A percentile compares a stretch with the other conserved stretches of the same genome.
These are phyloP conservation scores for Synanthedon vespiformis DNA, from an alignment of 2,888 invertebrate species.

Conservation along the genomic window DNA sequence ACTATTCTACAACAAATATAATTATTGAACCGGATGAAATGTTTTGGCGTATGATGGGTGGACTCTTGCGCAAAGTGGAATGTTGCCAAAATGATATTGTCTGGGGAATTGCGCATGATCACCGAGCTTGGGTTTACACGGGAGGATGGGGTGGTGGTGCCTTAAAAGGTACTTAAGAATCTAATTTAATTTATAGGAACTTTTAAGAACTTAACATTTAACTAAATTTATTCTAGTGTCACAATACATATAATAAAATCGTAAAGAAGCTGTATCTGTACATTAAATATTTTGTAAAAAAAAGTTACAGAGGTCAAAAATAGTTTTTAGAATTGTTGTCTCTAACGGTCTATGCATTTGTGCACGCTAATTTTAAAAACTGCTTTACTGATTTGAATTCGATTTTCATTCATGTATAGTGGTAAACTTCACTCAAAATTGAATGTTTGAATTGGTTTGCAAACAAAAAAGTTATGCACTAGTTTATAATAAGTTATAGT, in stretches of 20 bases:
- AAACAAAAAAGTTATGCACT: no score
- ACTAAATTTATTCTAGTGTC: background rate
- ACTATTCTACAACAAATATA: conserved; percentile 72
- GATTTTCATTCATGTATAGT: no score
- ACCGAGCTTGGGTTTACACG: conserved; percentile 90
- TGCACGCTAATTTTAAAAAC: no score
- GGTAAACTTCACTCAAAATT: no score
- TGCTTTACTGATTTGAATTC: no score
- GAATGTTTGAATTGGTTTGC: no score
- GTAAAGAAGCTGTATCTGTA: no score
- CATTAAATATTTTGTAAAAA: no score
- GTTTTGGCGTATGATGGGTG: conserved; percentile 90
- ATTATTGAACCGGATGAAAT: conserved; percentile 82
- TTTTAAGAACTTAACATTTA: background rate
- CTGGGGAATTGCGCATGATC: conserved; percentile 93
- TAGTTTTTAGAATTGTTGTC: no score
- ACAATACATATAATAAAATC: background rate
- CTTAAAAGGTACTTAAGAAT: conserved; percentile 69
- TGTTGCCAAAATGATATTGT: conserved; percentile 82
- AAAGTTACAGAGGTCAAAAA: no score
- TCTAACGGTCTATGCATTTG: no score
- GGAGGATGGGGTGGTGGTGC: conserved; percentile 90
- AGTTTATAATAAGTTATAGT: background rate
- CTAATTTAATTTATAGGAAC: background rate
- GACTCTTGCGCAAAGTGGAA: conserved; percentile 84